Base-by-base conservation (phyloP, 2,113 vertebrate species). In the Ploceus nigricollis region DNA sequence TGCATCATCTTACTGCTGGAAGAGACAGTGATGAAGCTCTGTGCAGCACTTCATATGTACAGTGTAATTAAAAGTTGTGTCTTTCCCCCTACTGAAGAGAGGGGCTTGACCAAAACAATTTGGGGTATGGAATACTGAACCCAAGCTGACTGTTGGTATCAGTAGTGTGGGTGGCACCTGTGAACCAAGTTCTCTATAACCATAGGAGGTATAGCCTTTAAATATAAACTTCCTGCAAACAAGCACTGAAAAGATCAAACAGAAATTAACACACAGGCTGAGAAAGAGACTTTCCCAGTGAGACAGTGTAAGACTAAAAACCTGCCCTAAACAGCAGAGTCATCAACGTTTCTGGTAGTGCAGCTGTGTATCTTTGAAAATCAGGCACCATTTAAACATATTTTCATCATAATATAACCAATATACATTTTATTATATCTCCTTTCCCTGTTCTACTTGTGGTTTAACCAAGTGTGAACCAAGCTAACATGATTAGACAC, bases 391-490 rank as follows among this genome's bases (percentile, higher is more conserved):
- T 94, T 96, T 71, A 92, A 89, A 58, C 42, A 81, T 31, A 56
- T 70, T 95, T 93, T 94, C 71, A 73, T 95, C 53, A 58, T 89
- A 65, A 89, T 92, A 65, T 89, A 92, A 83, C 87, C 79, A 50
- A 85, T 50, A 42, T 64, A 79, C 40, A 42, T 65, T 83, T 93
- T 94, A 91, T 91, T 95, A 69, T 87, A 47, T 86, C 83, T 90
- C 40, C 15, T 90, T 31, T 91, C 84, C 44, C 51, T 86, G 82
- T 96, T 96, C 91, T 95, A 85, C 82, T 92, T 92, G 87, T 97
- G 65, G 87, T 88, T 95, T 97, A 94, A 96, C 94, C 93, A 89
- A 93, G 93, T 97, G 84, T 97, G 96, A 97, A 97, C 98, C 94
- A 72, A 97, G 96, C 89, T 97, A 96, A 97, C 90, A 84, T 81